Conservation (phyloP, 1,140 invertebrate genomes). For the Heliconius himera region DNA sequence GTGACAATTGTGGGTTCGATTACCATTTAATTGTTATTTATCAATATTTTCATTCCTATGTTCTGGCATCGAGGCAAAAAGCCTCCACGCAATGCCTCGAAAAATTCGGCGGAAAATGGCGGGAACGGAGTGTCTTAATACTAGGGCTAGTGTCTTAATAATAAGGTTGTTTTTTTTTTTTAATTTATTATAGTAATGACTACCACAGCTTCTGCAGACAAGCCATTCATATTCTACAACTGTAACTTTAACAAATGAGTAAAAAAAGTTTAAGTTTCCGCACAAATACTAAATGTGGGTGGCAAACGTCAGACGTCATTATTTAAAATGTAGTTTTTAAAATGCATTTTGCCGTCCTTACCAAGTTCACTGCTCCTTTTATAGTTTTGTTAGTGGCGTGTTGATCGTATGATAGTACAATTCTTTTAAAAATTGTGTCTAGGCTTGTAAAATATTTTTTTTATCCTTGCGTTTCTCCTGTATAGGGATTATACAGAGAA, state of each 20-base stretch:
- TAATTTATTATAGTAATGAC: background rate
- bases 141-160: too few species aligned
- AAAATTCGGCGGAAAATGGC: too few species aligned
- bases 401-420: slow-evolving; percentile 8
- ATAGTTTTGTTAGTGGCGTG: slow-evolving; percentile 20
- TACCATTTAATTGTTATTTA: too few species aligned
- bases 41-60: too few species aligned
- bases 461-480: background rate
- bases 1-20: too few species aligned
- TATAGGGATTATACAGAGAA: background rate
- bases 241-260: slow-evolving; percentile 16
- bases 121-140: too few species aligned
- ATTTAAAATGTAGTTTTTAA: slow-evolving; percentile 10
- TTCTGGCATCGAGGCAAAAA: too few species aligned
- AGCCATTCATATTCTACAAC: slow-evolving; percentile 32
- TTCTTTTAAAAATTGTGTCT: slow-evolving; percentile 12
- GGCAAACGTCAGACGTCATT: background rate
- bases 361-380: slow-evolving; percentile 15
- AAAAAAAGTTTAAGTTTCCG: background rate
- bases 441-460: background rate
- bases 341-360: background rate
- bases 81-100: too few species aligned
- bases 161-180: background rate
- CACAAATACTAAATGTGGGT: background rate
- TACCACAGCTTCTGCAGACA: slow-evolving; percentile 14